A percentile compares a stretch with the other conserved stretches of the same genome.
phyloP scores from a whole-genome alignment of 2,113 vertebrate genomes.

The Falcunculus frontatus region DNA sequence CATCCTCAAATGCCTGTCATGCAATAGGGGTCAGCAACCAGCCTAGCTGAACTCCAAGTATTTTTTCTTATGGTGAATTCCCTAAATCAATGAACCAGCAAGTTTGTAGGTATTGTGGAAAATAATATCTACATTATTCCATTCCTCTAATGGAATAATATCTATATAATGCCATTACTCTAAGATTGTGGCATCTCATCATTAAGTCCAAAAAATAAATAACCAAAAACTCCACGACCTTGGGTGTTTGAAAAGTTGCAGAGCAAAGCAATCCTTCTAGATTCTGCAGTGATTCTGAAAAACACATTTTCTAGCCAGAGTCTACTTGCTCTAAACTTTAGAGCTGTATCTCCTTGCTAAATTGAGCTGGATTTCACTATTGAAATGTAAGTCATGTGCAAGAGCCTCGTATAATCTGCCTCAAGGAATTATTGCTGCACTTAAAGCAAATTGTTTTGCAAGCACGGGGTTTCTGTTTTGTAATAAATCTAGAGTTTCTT shows the following conservation, averaged over 20 bases:
- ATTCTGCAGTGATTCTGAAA: background rate
- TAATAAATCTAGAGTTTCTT: background rate
- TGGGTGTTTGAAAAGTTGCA: background rate
- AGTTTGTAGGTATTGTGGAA: background rate
- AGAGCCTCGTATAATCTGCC: background rate
- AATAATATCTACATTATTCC: background rate
- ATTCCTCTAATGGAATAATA: background rate
- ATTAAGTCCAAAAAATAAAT: background rate
- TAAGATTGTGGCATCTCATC: background rate
- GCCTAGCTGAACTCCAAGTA: background rate
- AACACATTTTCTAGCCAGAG: background rate
- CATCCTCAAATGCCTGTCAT: fast-evolving
- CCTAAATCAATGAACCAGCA: background rate
- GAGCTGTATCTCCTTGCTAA: background rate
- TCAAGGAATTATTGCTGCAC: background rate
- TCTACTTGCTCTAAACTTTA: background rate
- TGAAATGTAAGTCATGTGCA: background rate
- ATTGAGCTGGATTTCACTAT: background rate
- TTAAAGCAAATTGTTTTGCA: background rate
- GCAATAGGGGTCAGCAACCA: background rate
- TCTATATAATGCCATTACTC: background rate
- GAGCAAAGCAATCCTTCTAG: background rate
- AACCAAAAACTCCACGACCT: background rate
- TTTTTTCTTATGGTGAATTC: background rate
- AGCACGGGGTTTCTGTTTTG: background rate